Evolutionary conservation across 2,113 vertebrate species (phyloP).

Genomic region (Porphyrio hochstetteri): DNA sequence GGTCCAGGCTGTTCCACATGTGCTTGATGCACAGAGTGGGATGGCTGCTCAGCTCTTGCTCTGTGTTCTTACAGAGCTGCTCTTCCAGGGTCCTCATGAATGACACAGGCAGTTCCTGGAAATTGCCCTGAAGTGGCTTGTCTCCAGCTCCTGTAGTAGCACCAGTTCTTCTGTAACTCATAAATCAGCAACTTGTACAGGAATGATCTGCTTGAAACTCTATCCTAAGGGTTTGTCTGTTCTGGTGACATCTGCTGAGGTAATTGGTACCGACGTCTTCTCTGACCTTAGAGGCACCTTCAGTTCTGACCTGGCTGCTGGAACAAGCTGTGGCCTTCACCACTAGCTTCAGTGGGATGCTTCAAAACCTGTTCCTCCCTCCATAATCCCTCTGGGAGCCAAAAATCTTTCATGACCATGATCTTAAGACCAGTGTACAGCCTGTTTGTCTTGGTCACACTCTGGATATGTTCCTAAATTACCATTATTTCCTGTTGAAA

Average conservation of each 20-base stretch:
- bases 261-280: not conserved
- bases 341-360: not conserved
- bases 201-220: not conserved
- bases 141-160: not conserved
- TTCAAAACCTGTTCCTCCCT: not conserved
- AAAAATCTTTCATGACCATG: not conserved
- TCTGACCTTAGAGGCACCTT: slow-evolving; percentile 9
- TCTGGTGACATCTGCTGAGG: not conserved
- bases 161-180: not conserved
- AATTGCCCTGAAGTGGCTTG: not conserved
- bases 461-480: not conserved
- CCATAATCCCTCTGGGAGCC: not conserved
- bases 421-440: not conserved
- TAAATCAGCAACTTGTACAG: not conserved
- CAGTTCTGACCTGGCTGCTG: not conserved
- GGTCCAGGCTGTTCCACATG: not conserved
- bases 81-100: not conserved
- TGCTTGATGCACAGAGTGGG: not conserved
- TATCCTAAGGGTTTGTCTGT: not conserved
- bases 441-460: not conserved
- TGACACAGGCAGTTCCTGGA: not conserved
- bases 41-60: not conserved
- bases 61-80: not conserved
- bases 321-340: not conserved
- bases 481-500: not conserved